Evolutionary conservation across 2,113 vertebrate species (phyloP).

Genomic region (Mandrillus leucophaeus): DNA sequence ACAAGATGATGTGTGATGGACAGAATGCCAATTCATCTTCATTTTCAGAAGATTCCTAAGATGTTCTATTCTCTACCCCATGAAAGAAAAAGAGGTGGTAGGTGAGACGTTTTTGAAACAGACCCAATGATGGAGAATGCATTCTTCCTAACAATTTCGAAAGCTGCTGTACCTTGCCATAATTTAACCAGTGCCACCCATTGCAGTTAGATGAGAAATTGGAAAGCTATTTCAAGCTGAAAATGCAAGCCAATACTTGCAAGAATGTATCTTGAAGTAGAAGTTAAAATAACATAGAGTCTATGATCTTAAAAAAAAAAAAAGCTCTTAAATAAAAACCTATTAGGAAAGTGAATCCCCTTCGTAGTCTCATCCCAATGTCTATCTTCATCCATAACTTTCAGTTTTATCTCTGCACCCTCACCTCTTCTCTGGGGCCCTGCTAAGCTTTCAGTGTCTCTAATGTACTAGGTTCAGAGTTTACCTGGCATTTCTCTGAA

Average conservation of each 20-base stretch:
- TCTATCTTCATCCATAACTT: background rate
- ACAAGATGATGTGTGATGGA: background rate
- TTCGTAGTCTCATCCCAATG: background rate
- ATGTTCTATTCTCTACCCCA: background rate
- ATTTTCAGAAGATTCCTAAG: background rate
- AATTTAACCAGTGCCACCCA: background rate
- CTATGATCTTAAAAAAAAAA: background rate
- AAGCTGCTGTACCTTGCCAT: background rate
- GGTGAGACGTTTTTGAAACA: background rate
- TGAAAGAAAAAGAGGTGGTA: conserved; percentile 14
- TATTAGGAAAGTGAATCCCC: background rate
- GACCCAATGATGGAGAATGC: background rate
- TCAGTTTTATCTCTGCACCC: background rate
- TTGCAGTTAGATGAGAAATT: background rate
- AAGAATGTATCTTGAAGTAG: conserved; percentile 5
- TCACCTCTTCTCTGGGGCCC: background rate
- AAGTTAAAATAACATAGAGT: background rate
- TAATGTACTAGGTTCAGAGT: background rate
- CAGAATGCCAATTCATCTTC: conserved; percentile 1
- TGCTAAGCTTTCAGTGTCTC: background rate
- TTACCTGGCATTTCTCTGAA: conserved; percentile 20
- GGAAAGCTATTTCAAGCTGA: background rate
- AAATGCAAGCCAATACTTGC: background rate
- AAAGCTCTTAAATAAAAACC: background rate
- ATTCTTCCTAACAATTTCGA: background rate